Evolutionary conservation across 2,888 invertebrate species (phyloP), one percentile per base, ranked within the genome.

Genomic region (Chydorus sphaericus): DNA sequence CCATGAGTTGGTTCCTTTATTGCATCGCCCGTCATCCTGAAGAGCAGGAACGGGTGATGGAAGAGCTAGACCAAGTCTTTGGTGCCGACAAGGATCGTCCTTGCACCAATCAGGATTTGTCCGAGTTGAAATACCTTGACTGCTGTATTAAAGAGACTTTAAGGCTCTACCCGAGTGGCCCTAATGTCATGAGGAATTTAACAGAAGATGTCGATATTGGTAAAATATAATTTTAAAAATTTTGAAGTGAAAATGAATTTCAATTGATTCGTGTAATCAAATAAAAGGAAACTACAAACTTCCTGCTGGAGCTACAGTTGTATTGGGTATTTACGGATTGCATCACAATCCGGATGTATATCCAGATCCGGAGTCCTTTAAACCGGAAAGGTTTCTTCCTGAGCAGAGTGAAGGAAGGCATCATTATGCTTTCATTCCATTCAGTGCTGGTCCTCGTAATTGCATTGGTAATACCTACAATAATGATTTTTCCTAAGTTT

Each of bases 121-220:
- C 85, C n/a, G 82, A 85, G 69, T 85, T 87, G 85, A 87, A 87
- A 69, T 86, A 85, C 65, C 70, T 87, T 62, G 87, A 87, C 69
- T 76, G 85, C 59, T 85, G 85, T 59, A 75, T 87, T 50, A 79
- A 87, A 80, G 86, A 87, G 69, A 82, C 85, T 4, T 70, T 87
- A 26, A 77, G 86, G 62, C 73, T 86, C 75, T 87, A 79, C 66
- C 86, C 86, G 56, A 85, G 86, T 61, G 83, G 87, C 54, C 86
- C 86, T 29, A 71, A 82, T 16, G 86, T 87, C 63, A 84, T 84
- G 6, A 76, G 86, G 63, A 74, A 80, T 61, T 66, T 86, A 30
- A 79, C 81, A 54, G 77, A 83, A 67, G 85, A 86, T 61, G 71
- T 86, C 10, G 78, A 14, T 44, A 16, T 14, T 3, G 2, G 44